Conservation (phyloP, 2,797 vertebrate species). For the Tragelaphus oryx region DNA sequence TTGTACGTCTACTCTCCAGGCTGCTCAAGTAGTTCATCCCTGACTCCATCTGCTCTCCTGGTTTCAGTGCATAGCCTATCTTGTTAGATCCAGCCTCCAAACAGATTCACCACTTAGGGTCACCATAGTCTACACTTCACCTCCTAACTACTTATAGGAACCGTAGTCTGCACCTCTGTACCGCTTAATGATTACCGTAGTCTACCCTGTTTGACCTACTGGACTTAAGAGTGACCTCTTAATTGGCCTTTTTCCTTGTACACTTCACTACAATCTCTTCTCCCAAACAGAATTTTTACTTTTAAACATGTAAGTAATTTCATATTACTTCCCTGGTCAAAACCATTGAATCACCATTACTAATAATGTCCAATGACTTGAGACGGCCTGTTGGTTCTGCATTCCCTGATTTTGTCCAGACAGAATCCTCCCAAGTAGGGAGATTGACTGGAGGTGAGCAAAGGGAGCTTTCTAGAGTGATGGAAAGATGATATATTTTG, state of each 20-base stretch:
- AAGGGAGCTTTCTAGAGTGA: neutral
- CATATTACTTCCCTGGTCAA: neutral
- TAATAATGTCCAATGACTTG: neutral
- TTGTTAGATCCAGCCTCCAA: neutral
- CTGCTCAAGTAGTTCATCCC: neutral
- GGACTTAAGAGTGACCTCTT: neutral
- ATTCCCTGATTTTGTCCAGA: neutral
- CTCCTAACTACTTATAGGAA: neutral
- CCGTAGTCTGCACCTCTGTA: neutral
- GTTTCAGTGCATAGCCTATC: neutral
- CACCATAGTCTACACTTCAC: neutral
- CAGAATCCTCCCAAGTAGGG: neutral
- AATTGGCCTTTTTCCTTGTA: neutral
- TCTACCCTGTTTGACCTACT: neutral
- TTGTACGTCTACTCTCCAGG: neutral
- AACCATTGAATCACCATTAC: neutral
- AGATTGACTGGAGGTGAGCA: neutral
- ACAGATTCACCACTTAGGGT: neutral
- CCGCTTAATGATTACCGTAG: neutral
- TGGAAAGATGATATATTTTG: neutral
- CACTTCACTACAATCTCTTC: neutral
- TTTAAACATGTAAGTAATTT: neutral
- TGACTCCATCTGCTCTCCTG: neutral
- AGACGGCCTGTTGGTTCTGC: no score
- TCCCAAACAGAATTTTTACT: neutral